phyloP scores from a whole-genome alignment of 2,113 vertebrate genomes.

The Zapus hudsonius region DNA sequence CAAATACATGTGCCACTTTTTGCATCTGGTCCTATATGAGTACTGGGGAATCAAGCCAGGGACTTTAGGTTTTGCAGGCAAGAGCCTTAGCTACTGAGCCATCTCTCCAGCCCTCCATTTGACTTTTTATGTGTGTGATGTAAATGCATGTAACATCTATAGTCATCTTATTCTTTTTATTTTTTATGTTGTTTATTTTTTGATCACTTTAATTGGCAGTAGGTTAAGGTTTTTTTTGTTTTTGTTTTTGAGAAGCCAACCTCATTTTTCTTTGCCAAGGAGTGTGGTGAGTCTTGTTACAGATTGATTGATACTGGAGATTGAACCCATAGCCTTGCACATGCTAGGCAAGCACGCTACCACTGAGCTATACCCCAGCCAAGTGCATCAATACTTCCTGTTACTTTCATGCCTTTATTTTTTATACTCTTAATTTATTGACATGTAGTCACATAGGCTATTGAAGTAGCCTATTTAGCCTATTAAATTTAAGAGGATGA shows the following conservation, averaged over 20 bases:
- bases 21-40: no score
- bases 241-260: not conserved
- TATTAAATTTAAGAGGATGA: not conserved
- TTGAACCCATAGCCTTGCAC: no score
- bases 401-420: not conserved
- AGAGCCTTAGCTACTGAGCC: no score
- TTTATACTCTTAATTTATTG: not conserved
- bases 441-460: not conserved
- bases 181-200: not conserved
- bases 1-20: no score
- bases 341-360: no score
- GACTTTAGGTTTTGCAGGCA: no score
- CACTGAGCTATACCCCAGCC: no score
- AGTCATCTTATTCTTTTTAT: not conserved
- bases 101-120: no score
- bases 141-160: not conserved
- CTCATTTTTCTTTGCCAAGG: not conserved
- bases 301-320: no score
- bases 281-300: no score
- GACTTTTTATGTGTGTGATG: not conserved
- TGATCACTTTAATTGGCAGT: not conserved
- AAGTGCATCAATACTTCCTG: not conserved
- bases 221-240: not conserved
- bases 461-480: not conserved
- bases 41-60: no score